phyloP scores from a whole-genome alignment of 2,113 vertebrate species.

The Phainopepla nitens region DNA sequence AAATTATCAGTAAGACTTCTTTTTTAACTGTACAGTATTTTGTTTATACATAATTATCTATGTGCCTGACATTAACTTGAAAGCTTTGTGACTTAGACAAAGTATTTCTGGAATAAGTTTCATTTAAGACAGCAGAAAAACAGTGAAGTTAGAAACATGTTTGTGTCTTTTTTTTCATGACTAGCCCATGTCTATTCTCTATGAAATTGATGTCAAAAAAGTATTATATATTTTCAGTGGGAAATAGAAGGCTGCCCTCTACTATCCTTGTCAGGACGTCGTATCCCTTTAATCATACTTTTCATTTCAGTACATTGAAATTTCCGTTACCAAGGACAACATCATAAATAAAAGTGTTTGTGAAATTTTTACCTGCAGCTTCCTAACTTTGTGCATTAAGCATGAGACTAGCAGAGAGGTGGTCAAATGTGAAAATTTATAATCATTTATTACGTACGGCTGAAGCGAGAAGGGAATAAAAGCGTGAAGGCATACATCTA shows the following conservation, averaged over 20 bases:
- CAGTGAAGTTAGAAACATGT: constrained; percentile 69
- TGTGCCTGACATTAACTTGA: background rate
- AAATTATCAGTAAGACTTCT: background rate
- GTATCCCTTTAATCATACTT: constrained; percentile 95
- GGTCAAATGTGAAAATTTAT: constrained; percentile 92
- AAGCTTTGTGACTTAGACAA: background rate
- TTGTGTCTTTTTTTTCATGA: constrained; percentile 73
- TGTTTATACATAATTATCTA: constrained; percentile 1
- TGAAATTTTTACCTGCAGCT: constrained; percentile 89
- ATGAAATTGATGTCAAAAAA: constrained; percentile 88
- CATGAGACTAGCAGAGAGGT: constrained; percentile 79
- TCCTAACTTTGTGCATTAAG: constrained; percentile 84
- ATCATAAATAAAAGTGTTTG: constrained; percentile 95
- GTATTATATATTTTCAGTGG: constrained; percentile 87
- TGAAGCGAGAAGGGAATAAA: constrained; percentile 83
- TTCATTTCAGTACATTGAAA: constrained; percentile 97
- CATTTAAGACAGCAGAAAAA: constrained; percentile 48
- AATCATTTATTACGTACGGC: constrained; percentile 89
- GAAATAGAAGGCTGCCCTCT: constrained; percentile 86
- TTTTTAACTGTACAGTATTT: background rate
- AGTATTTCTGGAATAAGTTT: constrained; percentile 50
- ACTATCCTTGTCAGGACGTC: constrained; percentile 83
- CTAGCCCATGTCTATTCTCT: constrained; percentile 85
- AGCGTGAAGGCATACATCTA: constrained; percentile 86
- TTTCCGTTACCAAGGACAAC: constrained; percentile 95